phyloP scores from a whole-genome alignment of 2,797 vertebrate genomes.

The Gymnoscopelus microlampas region DNA sequence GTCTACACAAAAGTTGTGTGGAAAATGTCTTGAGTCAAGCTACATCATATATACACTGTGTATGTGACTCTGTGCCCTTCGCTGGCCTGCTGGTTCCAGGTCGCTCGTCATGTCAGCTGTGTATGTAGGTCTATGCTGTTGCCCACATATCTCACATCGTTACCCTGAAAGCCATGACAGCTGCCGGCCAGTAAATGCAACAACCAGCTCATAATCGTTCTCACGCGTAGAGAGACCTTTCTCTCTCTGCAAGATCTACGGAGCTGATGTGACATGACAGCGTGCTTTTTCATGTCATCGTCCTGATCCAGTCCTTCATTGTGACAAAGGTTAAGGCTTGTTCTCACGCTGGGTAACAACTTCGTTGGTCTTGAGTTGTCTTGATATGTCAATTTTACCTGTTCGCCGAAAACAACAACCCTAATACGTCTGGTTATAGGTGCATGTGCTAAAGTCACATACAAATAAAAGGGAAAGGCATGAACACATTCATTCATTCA shows the following conservation, averaged over 20 bases:
- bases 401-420: not conserved
- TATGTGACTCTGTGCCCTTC: not conserved
- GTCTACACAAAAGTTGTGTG: not conserved
- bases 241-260: not conserved
- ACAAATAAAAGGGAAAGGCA: not conserved
- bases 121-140: not conserved
- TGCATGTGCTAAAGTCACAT: not conserved
- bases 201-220: not conserved
- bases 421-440: not conserved
- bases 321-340: not conserved
- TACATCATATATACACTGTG: not conserved
- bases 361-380: not conserved
- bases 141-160: constrained; percentile 20
- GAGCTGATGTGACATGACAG: not conserved
- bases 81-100: not conserved
- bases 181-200: constrained; percentile 5
- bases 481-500: too few species aligned
- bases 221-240: not conserved
- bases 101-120: constrained; percentile 1
- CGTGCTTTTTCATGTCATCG: not conserved
- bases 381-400: not conserved
- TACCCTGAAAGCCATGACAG: constrained; percentile 17
- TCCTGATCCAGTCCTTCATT: not conserved
- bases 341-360: too few species aligned
- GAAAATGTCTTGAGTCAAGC: not conserved